Percentiles rank a stretch among this genome's conserved stretches.
These are phyloP conservation scores for Drosophila fuyamai DNA, from an alignment of 1,140 invertebrate genomes.

Conservation along the genomic window DNA sequence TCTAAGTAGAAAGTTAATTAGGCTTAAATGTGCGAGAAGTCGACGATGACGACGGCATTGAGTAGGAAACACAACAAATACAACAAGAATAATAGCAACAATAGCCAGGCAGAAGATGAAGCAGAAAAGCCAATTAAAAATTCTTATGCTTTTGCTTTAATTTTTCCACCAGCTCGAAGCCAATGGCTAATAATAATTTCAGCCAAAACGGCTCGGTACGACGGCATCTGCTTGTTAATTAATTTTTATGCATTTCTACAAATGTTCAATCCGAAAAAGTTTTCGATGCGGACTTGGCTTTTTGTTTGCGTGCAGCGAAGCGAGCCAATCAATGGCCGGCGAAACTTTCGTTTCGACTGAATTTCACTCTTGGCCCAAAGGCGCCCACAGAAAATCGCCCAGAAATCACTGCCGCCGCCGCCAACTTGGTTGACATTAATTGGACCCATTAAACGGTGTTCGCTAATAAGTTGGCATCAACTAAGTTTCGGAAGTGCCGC, in stretches of 20 bases:
- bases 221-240: conserved; percentile 68
- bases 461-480: conserved; percentile 73
- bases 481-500: conserved; percentile 51
- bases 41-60: conserved; percentile 54
- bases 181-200: conserved; percentile 45
- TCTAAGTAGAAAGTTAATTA: conserved; percentile 83
- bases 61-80: conserved; percentile 48
- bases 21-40: conserved; percentile 75
- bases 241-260: conserved; percentile 80
- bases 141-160: conserved; percentile 63
- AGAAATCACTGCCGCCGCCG: conserved; percentile 9
- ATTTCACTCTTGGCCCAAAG: conserved; percentile 54
- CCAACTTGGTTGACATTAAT: conserved; percentile 76
- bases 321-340: conserved; percentile 64
- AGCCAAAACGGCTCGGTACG: conserved; percentile 14
- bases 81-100: conserved; percentile 46
- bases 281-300: conserved; percentile 39
- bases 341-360: conserved; percentile 70
- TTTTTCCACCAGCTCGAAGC: conserved; percentile 30
- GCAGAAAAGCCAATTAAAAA: conserved; percentile 80
- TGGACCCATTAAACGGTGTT: conserved; percentile 70
- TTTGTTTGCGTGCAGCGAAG: conserved; percentile 64
- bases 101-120: conserved; percentile 32
- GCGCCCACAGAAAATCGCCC: conserved; percentile 18
- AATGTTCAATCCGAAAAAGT: conserved; percentile 73